Evolutionary conservation across 2,888 invertebrate species (phyloP).

Genomic region (Myopa tessellatipennis): DNA sequence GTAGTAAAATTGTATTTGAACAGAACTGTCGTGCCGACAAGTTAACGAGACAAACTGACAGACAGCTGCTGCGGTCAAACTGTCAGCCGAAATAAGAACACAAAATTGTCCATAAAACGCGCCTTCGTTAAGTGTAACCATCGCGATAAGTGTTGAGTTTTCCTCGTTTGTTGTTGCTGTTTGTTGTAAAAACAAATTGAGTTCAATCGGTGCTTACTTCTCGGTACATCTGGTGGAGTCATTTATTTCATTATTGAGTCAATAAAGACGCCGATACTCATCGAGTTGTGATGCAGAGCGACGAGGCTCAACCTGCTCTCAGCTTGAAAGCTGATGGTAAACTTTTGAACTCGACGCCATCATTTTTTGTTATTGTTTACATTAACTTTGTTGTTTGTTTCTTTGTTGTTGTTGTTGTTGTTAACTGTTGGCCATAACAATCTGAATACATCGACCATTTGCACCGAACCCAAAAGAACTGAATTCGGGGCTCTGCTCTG

Average conservation of each 20-base stretch:
- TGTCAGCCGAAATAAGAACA: no score
- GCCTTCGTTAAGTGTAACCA: background rate
- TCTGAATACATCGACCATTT: constrained; percentile 10
- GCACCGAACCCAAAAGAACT: constrained; percentile 25
- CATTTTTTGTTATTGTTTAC: constrained; percentile 19
- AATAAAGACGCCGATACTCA: background rate
- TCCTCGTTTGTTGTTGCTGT: background rate
- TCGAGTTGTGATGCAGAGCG: background rate
- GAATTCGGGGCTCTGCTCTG: background rate
- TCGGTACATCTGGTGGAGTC: background rate
- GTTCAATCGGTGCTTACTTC: background rate
- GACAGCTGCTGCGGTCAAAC: no score
- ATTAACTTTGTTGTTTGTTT: constrained; percentile 6
- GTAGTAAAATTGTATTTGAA: no score
- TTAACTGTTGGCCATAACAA: constrained; percentile 18
- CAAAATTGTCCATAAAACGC: no score
- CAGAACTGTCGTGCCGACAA: constrained; percentile 12
- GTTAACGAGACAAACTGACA: background rate
- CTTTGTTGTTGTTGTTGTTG: background rate
- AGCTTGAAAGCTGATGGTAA: background rate
- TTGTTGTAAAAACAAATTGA: constrained; percentile 23
- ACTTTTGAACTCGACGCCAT: constrained; percentile 26
- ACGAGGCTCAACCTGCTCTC: background rate
- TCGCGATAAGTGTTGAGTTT: constrained; percentile 13
- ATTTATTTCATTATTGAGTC: constrained; percentile 15